Evolutionary conservation across 2,888 invertebrate species (phyloP), one percentile per base, ranked within the genome.

Genomic region (Tenthredo mesomela): DNA sequence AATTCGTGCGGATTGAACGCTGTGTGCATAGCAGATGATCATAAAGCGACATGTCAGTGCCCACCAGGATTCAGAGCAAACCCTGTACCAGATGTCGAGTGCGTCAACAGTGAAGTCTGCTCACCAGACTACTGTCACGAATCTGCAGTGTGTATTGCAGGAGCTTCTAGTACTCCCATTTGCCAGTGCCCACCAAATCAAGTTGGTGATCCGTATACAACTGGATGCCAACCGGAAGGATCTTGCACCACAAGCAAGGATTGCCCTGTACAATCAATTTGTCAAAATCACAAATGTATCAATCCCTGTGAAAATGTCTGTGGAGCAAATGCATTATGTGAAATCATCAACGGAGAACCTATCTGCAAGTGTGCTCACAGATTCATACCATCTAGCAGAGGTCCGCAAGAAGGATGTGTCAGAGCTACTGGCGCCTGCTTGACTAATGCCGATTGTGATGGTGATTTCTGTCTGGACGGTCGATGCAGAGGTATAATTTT

Each of bases 1-100:
- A 96, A 97, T 88, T 96, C 97, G 2, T 98, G 98, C 90, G 98
- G 98, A 0, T 95, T 95, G 25, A 97, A 98, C 93, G 97, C 98
- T 10, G 97, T 98, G 21, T 98, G 98, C 92, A 95, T 98, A 88
- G 96, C 97, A 6, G 97, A 98, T 93, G 96, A 97, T 89, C 97
- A 98, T 91, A 96, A 96, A 91, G 95, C 96, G 10, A 95, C 95
- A 25, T 98, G 98, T 89, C 97, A 97, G 91, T 98, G 98, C 91
- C 98, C 97, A 54, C 96, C 96, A 47, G 98, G 98, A 12, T 97
- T 95, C 91, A 95, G 95, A 88, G 95, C 97, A 1, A 97, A 97
- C 92, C 98, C 98, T 2, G 93, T 97, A 43, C 96, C 98, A n/a
- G 98, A 98, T 89, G 95, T 97, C 15, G 96, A 96, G 90, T 98